phyloP scores from a whole-genome alignment of 1,140 invertebrate species.

The Stenopsyche tienmushanensis region DNA sequence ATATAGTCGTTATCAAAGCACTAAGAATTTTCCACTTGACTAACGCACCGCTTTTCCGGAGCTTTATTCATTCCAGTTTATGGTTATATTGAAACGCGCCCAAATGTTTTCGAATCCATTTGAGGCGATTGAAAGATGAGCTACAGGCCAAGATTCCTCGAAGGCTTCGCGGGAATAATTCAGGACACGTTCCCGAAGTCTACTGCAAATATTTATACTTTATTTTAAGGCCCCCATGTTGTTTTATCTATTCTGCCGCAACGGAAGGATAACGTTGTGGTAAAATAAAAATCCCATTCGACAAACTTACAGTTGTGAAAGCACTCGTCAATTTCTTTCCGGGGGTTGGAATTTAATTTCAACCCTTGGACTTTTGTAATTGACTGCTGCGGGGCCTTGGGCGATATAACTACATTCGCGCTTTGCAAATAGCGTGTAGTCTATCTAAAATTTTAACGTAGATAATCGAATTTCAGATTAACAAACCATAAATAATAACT shows the following conservation, averaged over 20 bases:
- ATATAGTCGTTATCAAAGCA: neutral
- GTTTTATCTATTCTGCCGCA: constrained; percentile 32
- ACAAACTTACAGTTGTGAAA: neutral
- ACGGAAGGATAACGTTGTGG: constrained; percentile 23
- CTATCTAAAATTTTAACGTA: too few species aligned
- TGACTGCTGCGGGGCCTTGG: too few species aligned
- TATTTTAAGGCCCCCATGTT: constrained; percentile 34
- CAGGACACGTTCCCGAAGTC: constrained; percentile 26
- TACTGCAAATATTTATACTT: constrained; percentile 39
- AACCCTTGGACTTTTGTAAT: too few species aligned
- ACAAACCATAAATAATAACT: too few species aligned
- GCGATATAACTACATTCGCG: too few species aligned
- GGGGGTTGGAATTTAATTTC: neutral
- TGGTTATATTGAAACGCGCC: constrained; percentile 22
- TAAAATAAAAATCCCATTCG: constrained; percentile 30
- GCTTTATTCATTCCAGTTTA: constrained; percentile 26
- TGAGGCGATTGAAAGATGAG: constrained; percentile 39
- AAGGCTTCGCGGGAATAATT: constrained; percentile 27
- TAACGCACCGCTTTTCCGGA: neutral
- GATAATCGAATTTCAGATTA: too few species aligned
- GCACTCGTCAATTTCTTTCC: neutral
- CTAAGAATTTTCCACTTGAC: neutral
- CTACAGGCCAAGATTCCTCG: constrained; percentile 22
- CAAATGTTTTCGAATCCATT: constrained; percentile 37
- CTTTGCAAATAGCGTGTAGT: too few species aligned